Evolutionary conservation across 2,113 vertebrate species (phyloP).

Genomic region (Vireo altiloquus): DNA sequence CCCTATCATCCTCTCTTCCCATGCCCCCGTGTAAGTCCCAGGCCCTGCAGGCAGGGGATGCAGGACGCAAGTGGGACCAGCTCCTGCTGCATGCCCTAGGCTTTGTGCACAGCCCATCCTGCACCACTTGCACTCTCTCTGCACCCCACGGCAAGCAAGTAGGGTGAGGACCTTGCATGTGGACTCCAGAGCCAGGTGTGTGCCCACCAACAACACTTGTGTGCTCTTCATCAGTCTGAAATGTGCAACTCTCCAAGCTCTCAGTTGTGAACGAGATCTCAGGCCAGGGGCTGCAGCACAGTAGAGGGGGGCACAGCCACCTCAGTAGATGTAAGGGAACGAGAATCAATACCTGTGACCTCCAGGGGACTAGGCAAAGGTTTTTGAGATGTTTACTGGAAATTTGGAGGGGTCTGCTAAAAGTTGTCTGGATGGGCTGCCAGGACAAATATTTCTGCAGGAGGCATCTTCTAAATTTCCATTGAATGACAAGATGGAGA

Average conservation of each 20-base stretch:
- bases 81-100: background rate
- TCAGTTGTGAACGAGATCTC: background rate
- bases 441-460: background rate
- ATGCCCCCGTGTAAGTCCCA: rapidly evolving
- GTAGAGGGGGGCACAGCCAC: rapidly evolving
- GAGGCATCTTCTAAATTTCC: background rate
- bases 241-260: background rate
- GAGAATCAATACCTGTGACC: background rate
- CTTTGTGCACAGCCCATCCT: background rate
- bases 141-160: background rate
- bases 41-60: background rate
- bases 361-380: background rate
- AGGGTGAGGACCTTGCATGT: rapidly evolving
- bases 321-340: background rate
- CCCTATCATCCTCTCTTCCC: background rate
- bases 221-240: background rate
- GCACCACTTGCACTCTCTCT: background rate
- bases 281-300: background rate
- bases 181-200: background rate
- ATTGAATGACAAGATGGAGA: rapidly evolving
- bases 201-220: rapidly evolving
- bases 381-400: background rate
- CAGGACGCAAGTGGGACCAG: background rate
- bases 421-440: background rate
- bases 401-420: background rate